Percentiles rank a stretch among this genome's conserved stretches.
These are phyloP conservation scores for Lytechinus variegatus DNA, from an alignment of 35 echinoderm and acorn worm species.

Conservation along the genomic window DNA sequence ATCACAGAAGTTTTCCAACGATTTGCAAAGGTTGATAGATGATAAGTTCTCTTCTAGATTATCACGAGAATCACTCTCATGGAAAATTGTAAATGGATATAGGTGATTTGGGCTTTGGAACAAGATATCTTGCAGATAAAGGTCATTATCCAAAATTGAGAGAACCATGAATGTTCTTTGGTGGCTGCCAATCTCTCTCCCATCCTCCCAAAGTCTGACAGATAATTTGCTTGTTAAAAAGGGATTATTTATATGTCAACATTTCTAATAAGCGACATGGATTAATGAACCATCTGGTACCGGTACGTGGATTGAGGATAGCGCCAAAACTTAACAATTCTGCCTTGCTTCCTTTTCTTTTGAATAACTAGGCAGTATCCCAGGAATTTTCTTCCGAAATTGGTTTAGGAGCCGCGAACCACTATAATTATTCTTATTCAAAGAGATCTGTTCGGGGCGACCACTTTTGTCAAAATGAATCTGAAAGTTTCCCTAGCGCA, in stretches of 20 bases:
- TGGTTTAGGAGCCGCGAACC: too few relatives aligned
- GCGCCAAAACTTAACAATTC: too few relatives aligned
- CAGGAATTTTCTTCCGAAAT: too few relatives aligned
- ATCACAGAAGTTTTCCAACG: not conserved
- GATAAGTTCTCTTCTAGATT: constrained; percentile 70
- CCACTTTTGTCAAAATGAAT: constrained; percentile 65
- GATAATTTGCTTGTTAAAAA: not conserved
- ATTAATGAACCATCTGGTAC: not conserved
- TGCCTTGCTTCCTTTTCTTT: too few relatives aligned
- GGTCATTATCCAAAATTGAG: constrained; percentile 60
- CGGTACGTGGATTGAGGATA: not conserved
- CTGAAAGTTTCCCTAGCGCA: constrained; percentile 68
- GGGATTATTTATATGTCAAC: not conserved
- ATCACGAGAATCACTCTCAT: constrained; percentile 76
- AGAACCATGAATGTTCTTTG: not conserved
- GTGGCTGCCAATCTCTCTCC: not conserved
- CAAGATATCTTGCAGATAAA: constrained; percentile 40
- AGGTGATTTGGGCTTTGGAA: constrained; percentile 56
- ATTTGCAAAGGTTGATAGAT: too few relatives aligned
- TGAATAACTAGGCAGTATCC: too few relatives aligned
- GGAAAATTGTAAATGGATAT: constrained; percentile 72
- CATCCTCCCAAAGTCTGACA: not conserved
- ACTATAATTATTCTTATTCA: constrained; percentile 57
- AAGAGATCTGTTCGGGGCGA: constrained; percentile 47
- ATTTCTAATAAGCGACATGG: not conserved